Base-by-base conservation (phyloP, 1,140 invertebrate genomes). In the Neotoxoptera formosana region DNA sequence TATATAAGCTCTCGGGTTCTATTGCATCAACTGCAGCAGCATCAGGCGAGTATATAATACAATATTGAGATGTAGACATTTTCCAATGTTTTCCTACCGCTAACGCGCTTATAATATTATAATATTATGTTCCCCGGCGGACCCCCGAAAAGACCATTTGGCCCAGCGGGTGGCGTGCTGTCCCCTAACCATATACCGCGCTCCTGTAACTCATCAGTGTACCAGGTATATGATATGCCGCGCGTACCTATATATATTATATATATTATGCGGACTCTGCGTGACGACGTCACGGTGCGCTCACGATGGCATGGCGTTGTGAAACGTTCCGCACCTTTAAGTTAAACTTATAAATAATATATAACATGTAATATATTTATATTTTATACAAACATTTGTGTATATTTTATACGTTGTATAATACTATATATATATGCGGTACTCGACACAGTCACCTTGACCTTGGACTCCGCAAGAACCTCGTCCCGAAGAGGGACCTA, bases 301-400 rank as follows among this genome's bases (percentile, higher is more conserved):
- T 45, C 41, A n/a, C 17, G 60, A 76, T 76, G n/a, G 45, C 14
- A 7, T 25, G 6, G 84, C 84, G 84, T 86, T 86, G 84, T 86
- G 84, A 86, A 86, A 86, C 84, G 84, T 47, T 86, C 84, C 84
- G 84, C 84, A n/a, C 84, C 84, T 86, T n/a, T 30, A 86, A 25
- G 41, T 86, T 86, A 48, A 86, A 86, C 84, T 25, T 86, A 86
- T n/a, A 86, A 86, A 86, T 86, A 86, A 47, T n/a, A n/a, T n/a
- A n/a, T 45, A 41, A 41, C 4, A 41, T 41, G 45, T 86, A 86
- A 86, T 86, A 47, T 47, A 41, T 14, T 47, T 30, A 86, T 47
- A 86, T 47, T 86, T 86, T 47, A 86, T 45, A 86, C 41, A n/a
- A 41, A 86, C 84, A 86, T 47, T 30, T 47, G 45, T 47, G 45